Conservation (phyloP, 2,888 invertebrate genomes). For the Trachelus iudaicus region DNA sequence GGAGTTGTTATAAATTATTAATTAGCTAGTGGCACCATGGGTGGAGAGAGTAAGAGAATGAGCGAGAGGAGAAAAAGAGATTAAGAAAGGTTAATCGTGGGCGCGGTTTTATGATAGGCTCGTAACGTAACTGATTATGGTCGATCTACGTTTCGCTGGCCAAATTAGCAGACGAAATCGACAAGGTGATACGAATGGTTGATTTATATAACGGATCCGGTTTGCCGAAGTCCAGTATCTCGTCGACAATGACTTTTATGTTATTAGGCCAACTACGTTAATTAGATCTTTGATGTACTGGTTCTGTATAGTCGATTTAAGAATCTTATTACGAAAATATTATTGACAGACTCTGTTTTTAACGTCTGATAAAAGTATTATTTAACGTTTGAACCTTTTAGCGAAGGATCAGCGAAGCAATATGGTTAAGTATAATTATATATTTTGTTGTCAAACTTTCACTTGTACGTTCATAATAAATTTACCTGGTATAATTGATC, state of each 20-base stretch:
- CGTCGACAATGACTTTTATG: not conserved
- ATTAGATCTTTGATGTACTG: not conserved
- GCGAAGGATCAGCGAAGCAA: not conserved
- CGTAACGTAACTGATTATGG: slow-evolving; percentile 8
- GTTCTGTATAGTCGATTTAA: not conserved
- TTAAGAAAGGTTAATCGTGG: slow-evolving; percentile 11
- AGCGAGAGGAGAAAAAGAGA: slow-evolving; percentile 5
- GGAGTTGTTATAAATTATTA: slow-evolving; percentile 16
- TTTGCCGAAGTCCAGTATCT: not conserved
- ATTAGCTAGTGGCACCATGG: slow-evolving; percentile 7
- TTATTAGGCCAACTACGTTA: not conserved
- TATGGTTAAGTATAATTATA: not conserved
- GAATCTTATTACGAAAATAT: not conserved
- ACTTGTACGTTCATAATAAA: not conserved
- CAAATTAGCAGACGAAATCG: not conserved
- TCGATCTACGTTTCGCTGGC: not conserved
- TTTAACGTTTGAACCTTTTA: not conserved
- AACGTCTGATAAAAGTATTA: not conserved
- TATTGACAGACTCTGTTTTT: not conserved
- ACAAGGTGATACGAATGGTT: not conserved
- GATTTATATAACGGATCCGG: not conserved
- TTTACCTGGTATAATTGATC: not conserved
- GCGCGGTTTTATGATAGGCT: slow-evolving; percentile 12
- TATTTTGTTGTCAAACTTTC: not conserved
- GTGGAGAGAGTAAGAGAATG: slow-evolving; percentile 4